Percentiles rank a stretch among this genome's conserved stretches.
Conservation (phyloP, 92 coral and sea anemone genomes). For the Bergia sp. region DNA sequence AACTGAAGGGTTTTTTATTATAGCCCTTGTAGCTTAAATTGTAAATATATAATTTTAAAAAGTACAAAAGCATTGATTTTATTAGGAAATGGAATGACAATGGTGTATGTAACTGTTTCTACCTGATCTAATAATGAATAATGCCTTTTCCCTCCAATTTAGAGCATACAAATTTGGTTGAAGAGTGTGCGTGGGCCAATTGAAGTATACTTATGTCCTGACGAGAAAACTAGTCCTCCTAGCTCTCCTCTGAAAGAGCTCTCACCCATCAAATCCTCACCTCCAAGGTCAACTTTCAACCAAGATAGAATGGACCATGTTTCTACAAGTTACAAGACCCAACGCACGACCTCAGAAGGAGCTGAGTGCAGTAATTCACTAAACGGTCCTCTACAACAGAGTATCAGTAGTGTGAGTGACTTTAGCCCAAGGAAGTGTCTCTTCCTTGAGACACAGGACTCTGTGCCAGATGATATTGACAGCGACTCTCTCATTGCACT, state of each 20-base stretch:
- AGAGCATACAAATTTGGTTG: slow-evolving; percentile 95
- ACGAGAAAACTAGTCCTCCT: slow-evolving; percentile 71
- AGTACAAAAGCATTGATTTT: no score
- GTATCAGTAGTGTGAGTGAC: neutral
- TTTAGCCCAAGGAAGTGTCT: slow-evolving; percentile 64
- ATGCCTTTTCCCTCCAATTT: neutral
- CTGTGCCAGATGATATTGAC: slow-evolving; percentile 76
- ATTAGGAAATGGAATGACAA: no score
- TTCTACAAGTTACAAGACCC: slow-evolving; percentile 23
- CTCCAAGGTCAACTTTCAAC: neutral
- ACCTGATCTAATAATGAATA: no score
- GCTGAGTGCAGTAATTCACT: neutral
- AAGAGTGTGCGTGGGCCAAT: slow-evolving; percentile 94
- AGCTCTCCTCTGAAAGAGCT: slow-evolving; percentile 79
- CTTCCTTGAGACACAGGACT: slow-evolving; percentile 60
- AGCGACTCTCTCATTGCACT: slow-evolving; percentile 76
- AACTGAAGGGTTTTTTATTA: no score
- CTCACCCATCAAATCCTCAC: slow-evolving; percentile 75
- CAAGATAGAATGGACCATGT: slow-evolving; percentile 5
- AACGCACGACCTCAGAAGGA: neutral
- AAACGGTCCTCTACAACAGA: slow-evolving; percentile 6
- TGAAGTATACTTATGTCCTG: slow-evolving; percentile 94
- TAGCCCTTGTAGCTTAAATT: no score
- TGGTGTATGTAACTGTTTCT: no score
- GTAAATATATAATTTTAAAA: no score